phyloP scores from a whole-genome alignment of 1,140 invertebrate genomes.

The Eurosta solidaginis region DNA sequence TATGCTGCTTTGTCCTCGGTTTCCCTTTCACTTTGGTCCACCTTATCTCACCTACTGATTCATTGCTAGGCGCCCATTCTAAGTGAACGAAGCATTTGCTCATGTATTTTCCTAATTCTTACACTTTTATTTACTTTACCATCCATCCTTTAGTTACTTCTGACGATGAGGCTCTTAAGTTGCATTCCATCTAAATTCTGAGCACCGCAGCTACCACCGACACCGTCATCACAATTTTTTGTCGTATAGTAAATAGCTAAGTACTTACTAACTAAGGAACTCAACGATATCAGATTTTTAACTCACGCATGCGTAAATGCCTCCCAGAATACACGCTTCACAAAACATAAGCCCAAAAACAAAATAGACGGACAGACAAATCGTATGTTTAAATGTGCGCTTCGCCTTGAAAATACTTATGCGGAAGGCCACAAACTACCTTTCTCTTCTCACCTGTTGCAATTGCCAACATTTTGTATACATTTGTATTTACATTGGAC shows the following conservation, averaged over 20 bases:
- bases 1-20: too few relatives aligned
- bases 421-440: neutral
- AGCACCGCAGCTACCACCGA: neutral
- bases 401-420: too few relatives aligned
- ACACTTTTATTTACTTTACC: neutral
- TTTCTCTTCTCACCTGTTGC: neutral
- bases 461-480: neutral
- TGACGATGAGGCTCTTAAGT: neutral
- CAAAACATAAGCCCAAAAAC: neutral
- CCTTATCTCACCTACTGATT: too few relatives aligned
- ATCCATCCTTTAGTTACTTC: neutral
- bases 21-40: neutral
- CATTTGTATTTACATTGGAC: neutral
- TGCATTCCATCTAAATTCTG: neutral
- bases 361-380: neutral
- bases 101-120: neutral
- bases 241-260: neutral
- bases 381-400: too few relatives aligned
- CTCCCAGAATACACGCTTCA: neutral
- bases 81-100: neutral
- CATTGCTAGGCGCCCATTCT: neutral
- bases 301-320: slow-evolving; percentile 34
- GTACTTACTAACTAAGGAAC: neutral
- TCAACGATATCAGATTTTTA: slow-evolving; percentile 34
- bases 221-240: neutral